Evolutionary conservation across 2,888 invertebrate species (phyloP).

Genomic region (Tineola bisselliella): DNA sequence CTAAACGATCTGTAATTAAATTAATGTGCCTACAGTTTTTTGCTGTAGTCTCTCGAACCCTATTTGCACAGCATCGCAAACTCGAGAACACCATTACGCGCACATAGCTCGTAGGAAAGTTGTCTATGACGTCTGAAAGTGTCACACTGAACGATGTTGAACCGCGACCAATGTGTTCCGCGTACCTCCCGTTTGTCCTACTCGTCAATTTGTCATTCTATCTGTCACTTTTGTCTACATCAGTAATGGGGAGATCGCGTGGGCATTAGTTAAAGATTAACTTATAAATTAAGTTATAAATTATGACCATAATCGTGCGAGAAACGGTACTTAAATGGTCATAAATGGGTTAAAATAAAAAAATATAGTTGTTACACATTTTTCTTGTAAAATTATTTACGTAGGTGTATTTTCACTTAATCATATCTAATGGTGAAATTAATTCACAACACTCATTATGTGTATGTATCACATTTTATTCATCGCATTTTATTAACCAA

Average conservation of each 20-base stretch:
- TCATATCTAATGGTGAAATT: no score
- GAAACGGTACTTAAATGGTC: not conserved
- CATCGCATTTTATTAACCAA: no score
- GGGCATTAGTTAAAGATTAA: not conserved
- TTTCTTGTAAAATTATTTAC: no score
- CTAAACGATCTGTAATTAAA: no score
- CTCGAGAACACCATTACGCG: constrained; percentile 21
- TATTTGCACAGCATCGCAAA: constrained; percentile 3
- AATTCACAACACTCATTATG: no score
- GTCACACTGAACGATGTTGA: constrained; percentile 67
- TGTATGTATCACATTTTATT: no score
- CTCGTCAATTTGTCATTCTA: constrained; percentile 64
- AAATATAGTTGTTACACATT: no score
- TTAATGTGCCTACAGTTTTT: not conserved
- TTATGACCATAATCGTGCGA: not conserved
- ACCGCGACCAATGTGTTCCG: constrained; percentile 57
- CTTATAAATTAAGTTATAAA: not conserved
- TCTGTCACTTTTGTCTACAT: constrained; percentile 24
- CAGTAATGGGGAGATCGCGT: not conserved
- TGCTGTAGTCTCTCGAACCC: not conserved
- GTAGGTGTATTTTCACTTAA: no score
- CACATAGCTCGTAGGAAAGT: constrained; percentile 68
- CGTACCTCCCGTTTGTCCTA: constrained; percentile 47
- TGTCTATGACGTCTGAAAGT: constrained; percentile 65
- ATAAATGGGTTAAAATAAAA: not conserved